Evolutionary conservation across 2,888 invertebrate species (phyloP).

Genomic region (Perithous albicinctus): DNA sequence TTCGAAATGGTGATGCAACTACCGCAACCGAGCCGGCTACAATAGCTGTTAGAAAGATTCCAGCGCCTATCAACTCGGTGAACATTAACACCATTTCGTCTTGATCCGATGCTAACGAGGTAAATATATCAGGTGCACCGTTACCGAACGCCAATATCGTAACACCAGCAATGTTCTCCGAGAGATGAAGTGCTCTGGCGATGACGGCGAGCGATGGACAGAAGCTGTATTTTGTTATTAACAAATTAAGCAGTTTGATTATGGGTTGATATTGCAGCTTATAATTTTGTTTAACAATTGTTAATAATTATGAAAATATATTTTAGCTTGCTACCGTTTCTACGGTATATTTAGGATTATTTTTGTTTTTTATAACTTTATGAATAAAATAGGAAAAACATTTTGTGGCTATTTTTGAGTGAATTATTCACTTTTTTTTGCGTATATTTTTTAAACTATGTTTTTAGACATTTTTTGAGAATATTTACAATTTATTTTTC

Average conservation of each 20-base stretch:
- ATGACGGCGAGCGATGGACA: conserved; percentile 86
- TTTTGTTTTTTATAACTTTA: no score
- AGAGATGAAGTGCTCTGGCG: conserved; percentile 84
- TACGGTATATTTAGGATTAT: no score
- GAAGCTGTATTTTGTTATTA: conserved; percentile 82
- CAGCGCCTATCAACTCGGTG: conserved; percentile 86
- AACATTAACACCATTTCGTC: conserved; percentile 82
- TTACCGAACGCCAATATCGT: conserved; percentile 91
- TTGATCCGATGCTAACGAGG: conserved; percentile 86
- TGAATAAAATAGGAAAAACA: no score
- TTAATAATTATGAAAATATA: conserved; percentile 3
- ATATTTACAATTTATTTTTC: no score
- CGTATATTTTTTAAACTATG: no score
- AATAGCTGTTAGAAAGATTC: conserved; percentile 87
- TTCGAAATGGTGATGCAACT: conserved; percentile 85
- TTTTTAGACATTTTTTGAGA: no score
- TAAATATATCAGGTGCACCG: conserved; percentile 89
- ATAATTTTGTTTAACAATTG: not conserved
- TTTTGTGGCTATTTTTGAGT: no score
- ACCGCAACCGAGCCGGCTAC: conserved; percentile 87
- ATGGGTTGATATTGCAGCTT: not conserved
- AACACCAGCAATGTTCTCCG: conserved; percentile 88
- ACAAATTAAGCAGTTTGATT: not conserved
- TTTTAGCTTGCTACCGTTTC: no score
- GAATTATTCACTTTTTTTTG: no score